Evolutionary conservation across 2,888 invertebrate genomes (phyloP), one percentile per base, ranked within the genome.

Genomic region (Acleris emargana): DNA sequence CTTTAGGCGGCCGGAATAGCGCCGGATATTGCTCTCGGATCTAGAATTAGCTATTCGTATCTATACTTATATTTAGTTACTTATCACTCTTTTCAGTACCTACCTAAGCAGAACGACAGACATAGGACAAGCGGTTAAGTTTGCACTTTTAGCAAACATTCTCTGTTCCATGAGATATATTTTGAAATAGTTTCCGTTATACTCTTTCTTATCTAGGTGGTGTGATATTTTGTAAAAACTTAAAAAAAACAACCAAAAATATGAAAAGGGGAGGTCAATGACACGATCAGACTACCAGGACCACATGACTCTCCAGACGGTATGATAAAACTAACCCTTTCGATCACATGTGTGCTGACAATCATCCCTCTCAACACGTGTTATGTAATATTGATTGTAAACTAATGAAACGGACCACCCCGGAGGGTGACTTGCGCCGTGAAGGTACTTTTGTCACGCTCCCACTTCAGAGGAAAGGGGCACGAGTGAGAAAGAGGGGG

Each of bases 351-450:
- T 60, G 60, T 57, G 64, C 18, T 62, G 42, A 43, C 43, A 58
- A 13, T 53, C 43, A 25, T 45, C 22, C 51, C n/a, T 17, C 58
- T 66, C 57, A 60, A 43, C 64, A 49, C 58, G 42, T 50, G 43
- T 51, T 55, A 52, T 62, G 76, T 77, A 76, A 82, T 89, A 89
- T 90, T 85, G 89, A 89, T 90, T 88, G 86, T 77, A 75, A 75
- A 79, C 76, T 72, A 73, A 79, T 81, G 74, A 77, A 66, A 78
- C 75, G 75, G 75, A 75, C 76, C 38, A 66, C 52, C 64, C 66
- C 60, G 28, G 45, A 83, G 80, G 83, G 80, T 78, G 84, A 83
- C 84, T 83, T 88, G 88, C 87, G 87, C 87, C 74, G 70, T 86
- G 82, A 82, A 82, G 76, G 71, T 72, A 71, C 76, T 52, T 67